Percentiles rank a stretch among this genome's conserved stretches.
Conservation (phyloP, 2,888 invertebrate genomes). For the Tricholauxania praeusta region DNA sequence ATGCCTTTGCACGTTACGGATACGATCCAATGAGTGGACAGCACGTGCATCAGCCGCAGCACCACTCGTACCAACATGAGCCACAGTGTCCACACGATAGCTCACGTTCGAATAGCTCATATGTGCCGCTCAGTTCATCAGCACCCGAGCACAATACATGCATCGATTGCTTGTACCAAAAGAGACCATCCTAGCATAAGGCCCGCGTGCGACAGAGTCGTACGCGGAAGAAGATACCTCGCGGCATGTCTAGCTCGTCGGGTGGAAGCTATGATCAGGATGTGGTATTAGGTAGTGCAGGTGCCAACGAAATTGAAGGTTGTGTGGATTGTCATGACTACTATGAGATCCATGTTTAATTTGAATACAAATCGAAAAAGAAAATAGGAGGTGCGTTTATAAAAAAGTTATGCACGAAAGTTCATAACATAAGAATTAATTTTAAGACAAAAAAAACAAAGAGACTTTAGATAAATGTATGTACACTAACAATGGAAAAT, state of each 20-base stretch:
- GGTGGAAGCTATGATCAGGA: slow-evolving; percentile 43
- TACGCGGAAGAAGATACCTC: slow-evolving; percentile 71
- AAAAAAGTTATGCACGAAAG: no score
- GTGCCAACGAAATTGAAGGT: slow-evolving; percentile 54
- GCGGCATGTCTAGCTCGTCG: slow-evolving; percentile 56
- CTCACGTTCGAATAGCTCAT: slow-evolving; percentile 48
- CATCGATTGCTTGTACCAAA: slow-evolving; percentile 79
- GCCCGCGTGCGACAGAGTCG: slow-evolving; percentile 73
- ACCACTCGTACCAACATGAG: slow-evolving; percentile 45
- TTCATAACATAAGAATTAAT: no score
- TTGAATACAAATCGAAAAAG: background rate
- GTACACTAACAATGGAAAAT: no score
- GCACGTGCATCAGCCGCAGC: slow-evolving; percentile 46
- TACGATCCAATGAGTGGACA: slow-evolving; percentile 69
- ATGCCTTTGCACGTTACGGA: slow-evolving; percentile 63
- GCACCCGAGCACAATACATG: slow-evolving; percentile 79
- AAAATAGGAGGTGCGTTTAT: no score
- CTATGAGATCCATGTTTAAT: slow-evolving; percentile 74
- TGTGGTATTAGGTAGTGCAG: slow-evolving; percentile 16
- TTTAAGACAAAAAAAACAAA: no score
- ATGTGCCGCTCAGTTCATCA: slow-evolving; percentile 63
- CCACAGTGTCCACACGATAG: slow-evolving; percentile 51
- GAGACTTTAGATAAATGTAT: no score
- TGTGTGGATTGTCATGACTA: slow-evolving; percentile 68
- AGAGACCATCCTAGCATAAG: slow-evolving; percentile 76